phyloP scores from a whole-genome alignment of 2,113 vertebrate genomes.

The Myrmecophaga tridactyla region DNA sequence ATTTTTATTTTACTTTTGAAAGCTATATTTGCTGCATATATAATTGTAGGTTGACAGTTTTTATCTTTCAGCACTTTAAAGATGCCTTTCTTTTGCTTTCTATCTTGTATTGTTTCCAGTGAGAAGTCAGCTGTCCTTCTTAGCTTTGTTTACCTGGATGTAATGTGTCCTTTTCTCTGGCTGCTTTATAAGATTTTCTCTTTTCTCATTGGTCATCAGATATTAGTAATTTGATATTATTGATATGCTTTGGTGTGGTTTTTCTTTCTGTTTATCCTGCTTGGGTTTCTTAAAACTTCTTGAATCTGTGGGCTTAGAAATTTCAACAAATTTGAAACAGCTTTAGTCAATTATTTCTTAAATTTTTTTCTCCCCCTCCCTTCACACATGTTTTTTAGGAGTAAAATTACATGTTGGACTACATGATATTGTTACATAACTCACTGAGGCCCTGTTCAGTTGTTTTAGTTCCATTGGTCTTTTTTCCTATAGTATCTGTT shows the following conservation, averaged over 20 bases:
- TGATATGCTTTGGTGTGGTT: neutral
- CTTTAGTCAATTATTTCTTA: neutral
- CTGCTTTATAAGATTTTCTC: neutral
- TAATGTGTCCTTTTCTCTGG: neutral
- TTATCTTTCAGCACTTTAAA: neutral
- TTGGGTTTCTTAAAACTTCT: neutral
- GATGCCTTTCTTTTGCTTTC: neutral
- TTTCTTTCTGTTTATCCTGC: neutral
- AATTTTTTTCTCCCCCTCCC: neutral
- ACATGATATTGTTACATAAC: neutral
- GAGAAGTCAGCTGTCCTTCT: neutral
- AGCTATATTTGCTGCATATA: neutral
- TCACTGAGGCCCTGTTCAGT: neutral
- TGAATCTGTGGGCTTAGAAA: neutral
- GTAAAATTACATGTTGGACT: neutral
- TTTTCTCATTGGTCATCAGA: neutral
- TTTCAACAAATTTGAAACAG: neutral
- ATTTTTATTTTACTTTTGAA: conserved; percentile 5
- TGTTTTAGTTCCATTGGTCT: neutral
- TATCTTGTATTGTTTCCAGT: neutral
- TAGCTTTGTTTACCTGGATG: neutral
- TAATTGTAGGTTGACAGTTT: neutral
- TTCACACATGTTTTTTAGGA: neutral
- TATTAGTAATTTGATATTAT: neutral
- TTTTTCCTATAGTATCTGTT: neutral